These are phyloP conservation scores for Apodemia mormo DNA, from an alignment of 2,888 invertebrate species.

Conservation along the genomic window DNA sequence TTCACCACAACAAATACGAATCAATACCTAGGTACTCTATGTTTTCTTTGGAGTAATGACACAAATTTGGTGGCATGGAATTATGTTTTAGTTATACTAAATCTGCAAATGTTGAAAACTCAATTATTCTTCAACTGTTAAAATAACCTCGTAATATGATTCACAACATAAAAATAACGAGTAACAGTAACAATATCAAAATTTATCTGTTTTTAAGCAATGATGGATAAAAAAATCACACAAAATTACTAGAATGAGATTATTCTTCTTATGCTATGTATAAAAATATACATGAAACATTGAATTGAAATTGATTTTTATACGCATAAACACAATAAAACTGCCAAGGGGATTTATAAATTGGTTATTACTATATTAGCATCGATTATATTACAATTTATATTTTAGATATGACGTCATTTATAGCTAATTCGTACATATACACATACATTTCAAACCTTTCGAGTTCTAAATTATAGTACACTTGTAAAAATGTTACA, in stretches of 20 bases:
- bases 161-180: no score
- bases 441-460: neutral
- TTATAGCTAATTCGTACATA: constrained; percentile 15
- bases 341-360: neutral
- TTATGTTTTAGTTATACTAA: no score
- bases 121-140: neutral
- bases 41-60: no score
- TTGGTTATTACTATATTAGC: neutral
- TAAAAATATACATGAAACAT: neutral
- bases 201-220: no score
- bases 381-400: neutral
- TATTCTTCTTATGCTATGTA: neutral
- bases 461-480: constrained; percentile 8
- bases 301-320: neutral
- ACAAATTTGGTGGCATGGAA: no score
- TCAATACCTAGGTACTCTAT: no score
- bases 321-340: neutral
- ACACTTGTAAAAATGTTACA: constrained; percentile 15
- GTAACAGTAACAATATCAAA: no score
- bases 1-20: no score
- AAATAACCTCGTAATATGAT: neutral
- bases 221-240: neutral
- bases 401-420: constrained; percentile 18
- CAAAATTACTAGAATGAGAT: neutral
- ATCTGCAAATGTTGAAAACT: neutral